These are phyloP conservation scores for Ceratotherium simum DNA, from an alignment of 2,113 vertebrate genomes.

Conservation along the genomic window DNA sequence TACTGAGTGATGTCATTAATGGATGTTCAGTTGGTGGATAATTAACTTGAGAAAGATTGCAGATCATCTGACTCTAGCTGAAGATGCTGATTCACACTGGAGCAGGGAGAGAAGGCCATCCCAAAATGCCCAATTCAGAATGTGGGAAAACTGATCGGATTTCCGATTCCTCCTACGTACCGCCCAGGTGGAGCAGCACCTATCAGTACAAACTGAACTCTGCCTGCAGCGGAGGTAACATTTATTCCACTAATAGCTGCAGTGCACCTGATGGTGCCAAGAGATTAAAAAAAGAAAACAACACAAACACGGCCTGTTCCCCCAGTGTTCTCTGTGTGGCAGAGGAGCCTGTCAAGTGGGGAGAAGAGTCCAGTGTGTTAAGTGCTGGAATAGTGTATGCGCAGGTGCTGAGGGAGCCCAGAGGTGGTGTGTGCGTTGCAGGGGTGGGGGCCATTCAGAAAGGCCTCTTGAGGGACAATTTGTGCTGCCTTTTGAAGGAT, in stretches of 20 bases:
- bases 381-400: background rate
- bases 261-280: background rate
- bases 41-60: background rate
- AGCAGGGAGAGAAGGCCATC: background rate
- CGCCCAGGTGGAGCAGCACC: background rate
- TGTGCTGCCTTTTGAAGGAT: background rate
- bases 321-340: background rate
- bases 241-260: background rate
- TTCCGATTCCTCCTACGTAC: background rate
- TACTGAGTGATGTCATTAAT: background rate
- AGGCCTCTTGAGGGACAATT: background rate
- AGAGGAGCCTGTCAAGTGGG: background rate
- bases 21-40: background rate
- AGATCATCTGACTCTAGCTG: background rate
- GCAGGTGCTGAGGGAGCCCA: background rate
- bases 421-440: background rate
- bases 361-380: background rate
- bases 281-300: background rate
- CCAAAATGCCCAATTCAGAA: background rate
- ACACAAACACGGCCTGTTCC: background rate
- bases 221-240: background rate
- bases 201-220: background rate
- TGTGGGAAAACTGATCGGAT: fast-evolving
- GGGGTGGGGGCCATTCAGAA: background rate
- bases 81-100: background rate